Evolutionary conservation across 2,888 invertebrate genomes (phyloP).

Genomic region (Teinopalpus imperialis): DNA sequence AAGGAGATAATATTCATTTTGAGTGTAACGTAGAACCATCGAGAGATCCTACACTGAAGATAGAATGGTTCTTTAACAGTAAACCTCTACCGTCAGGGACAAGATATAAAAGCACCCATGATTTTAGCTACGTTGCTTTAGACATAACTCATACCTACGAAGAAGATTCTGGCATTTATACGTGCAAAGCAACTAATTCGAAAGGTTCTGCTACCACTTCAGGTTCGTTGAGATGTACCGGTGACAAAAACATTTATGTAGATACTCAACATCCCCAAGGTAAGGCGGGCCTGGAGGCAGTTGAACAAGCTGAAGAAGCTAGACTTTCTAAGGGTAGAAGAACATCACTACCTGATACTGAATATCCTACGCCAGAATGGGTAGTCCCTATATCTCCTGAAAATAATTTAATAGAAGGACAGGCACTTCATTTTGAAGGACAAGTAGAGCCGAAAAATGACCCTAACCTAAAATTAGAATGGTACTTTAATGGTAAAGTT

Average conservation of each 20-base stretch:
- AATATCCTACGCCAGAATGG: constrained; percentile 93
- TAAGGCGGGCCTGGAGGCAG: constrained; percentile 92
- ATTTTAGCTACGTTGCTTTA: constrained; percentile 97
- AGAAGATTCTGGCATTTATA: constrained; percentile 96
- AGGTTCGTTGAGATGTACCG: constrained; percentile 92
- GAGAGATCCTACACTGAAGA: constrained; percentile 93
- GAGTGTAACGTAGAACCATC: constrained; percentile 96
- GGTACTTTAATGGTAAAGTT: constrained; percentile 96
- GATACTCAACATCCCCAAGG: constrained; percentile 98
- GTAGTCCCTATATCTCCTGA: constrained; percentile 90
- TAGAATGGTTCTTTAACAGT: constrained; percentile 98
- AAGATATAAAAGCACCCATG: constrained; percentile 95
- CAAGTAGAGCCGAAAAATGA: constrained; percentile 97
- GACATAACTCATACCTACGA: constrained; percentile 94
- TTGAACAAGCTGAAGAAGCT: constrained; percentile 94
- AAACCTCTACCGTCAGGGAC: constrained; percentile 93
- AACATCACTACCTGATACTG: constrained; percentile 86
- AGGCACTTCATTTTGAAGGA: constrained; percentile 95
- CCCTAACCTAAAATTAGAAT: constrained; percentile 94
- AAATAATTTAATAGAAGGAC: constrained; percentile 90
- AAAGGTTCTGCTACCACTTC: constrained; percentile 95
- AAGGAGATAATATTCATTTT: constrained; percentile 94
- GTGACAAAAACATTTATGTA: constrained; percentile 89
- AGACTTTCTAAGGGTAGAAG: constrained; percentile 87
- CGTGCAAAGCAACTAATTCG: constrained; percentile 93